A percentile compares a stretch with the other conserved stretches of the same genome.
Conservation (phyloP, 2,888 invertebrate species). For the Rhagophthalmus giganteus region DNA sequence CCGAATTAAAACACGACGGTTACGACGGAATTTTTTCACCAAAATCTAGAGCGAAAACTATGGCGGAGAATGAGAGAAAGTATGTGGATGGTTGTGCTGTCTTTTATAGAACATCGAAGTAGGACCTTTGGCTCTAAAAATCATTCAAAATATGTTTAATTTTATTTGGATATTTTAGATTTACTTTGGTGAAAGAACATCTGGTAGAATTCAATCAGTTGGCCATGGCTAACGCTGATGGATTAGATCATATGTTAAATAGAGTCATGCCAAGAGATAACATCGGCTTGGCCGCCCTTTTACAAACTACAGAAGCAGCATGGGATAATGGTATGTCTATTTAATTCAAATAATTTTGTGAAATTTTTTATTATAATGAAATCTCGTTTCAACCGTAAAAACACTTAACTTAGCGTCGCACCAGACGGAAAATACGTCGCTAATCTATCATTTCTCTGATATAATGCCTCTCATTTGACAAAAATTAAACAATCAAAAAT, state of each 20-base stretch:
- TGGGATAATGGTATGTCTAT: constrained; percentile 79
- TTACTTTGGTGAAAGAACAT: constrained; percentile 92
- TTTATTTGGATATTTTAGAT: constrained; percentile 60
- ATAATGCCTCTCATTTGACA: no score
- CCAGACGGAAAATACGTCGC: no score
- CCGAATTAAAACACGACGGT: constrained; percentile 88
- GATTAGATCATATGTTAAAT: constrained; percentile 97
- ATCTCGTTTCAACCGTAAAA: no score
- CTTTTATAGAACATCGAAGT: constrained; percentile 93
- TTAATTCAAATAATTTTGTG: neutral
- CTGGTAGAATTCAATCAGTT: constrained; percentile 97
- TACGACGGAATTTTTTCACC: constrained; percentile 97
- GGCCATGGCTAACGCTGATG: constrained; percentile 98
- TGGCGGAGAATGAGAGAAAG: constrained; percentile 95
- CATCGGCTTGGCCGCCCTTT: constrained; percentile 92
- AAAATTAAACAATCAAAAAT: no score
- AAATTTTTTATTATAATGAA: no score
- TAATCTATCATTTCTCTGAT: no score
- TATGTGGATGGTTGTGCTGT: constrained; percentile 99
- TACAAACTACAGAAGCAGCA: constrained; percentile 92
- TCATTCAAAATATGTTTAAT: neutral
- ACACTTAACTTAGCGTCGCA: no score
- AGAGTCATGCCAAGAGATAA: constrained; percentile 99
- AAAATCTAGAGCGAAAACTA: constrained; percentile 97
- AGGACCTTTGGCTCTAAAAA: constrained; percentile 50